phyloP scores from a whole-genome alignment of 2,888 invertebrate species.

The Leucoma salicis region DNA sequence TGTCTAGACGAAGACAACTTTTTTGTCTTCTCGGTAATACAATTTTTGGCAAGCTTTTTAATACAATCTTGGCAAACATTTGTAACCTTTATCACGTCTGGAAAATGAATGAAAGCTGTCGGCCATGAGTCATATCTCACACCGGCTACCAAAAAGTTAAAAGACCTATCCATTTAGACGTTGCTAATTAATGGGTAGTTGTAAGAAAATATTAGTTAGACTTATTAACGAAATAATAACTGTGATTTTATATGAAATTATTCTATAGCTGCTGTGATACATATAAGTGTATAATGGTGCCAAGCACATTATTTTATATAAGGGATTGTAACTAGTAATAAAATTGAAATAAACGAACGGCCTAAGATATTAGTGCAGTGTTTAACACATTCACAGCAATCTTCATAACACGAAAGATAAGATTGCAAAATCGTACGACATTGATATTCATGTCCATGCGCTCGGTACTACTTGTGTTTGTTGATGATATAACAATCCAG shows the following conservation, averaged over 20 bases:
- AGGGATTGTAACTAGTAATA: too few species aligned
- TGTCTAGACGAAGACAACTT: conserved; percentile 68
- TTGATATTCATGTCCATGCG: conserved; percentile 40
- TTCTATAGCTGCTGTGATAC: too few species aligned
- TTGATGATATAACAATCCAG: conserved; percentile 37
- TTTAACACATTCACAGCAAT: conserved; percentile 19
- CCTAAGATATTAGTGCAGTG: conserved; percentile 1
- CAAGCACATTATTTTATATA: too few species aligned
- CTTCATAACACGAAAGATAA: conserved; percentile 54
- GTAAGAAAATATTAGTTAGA: too few species aligned
- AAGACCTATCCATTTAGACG: too few species aligned
- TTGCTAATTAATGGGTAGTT: too few species aligned
- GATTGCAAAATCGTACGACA: conserved; percentile 66
- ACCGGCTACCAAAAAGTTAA: conserved; percentile 31
- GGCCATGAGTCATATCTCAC: conserved; percentile 51
- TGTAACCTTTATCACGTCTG: conserved; percentile 64
- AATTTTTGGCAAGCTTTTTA: conserved; percentile 71
- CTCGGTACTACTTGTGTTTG: conserved; percentile 11
- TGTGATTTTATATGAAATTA: too few species aligned
- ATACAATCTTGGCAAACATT: conserved; percentile 72
- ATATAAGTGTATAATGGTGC: too few species aligned
- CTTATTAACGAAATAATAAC: too few species aligned
- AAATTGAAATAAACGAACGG: neutral
- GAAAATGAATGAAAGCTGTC: conserved; percentile 77
- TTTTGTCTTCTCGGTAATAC: conserved; percentile 74